Base-by-base conservation (phyloP, 2,113 vertebrate species). In the Motacilla alba region DNA sequence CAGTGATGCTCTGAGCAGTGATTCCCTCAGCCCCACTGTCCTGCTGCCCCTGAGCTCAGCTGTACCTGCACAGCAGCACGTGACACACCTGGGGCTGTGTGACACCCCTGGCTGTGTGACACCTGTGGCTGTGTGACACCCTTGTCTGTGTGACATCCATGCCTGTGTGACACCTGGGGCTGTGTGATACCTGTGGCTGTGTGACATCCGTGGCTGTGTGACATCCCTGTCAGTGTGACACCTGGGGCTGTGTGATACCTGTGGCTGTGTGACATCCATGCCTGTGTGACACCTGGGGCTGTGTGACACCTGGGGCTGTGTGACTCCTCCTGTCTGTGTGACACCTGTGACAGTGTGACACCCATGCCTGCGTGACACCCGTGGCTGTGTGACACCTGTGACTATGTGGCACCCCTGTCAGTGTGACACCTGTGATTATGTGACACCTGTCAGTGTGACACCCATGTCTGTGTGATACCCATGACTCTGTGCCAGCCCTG, bases 261-360 rank as follows among this genome's bases (percentile, higher is more conserved):
- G 0, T 37, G 3, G 0, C 4, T n/a, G 50, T 43, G 37, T 27
- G 10, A 46, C 53, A 46, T 18, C 14, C 18, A 0, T 8, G 5
- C 0, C 14, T 30, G 19, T 37, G 84, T 47, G 27, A 69, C 49
- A 23, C 0, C 1, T 3, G 1, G 4, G 19, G 7, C 30, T 13
- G 10, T 49, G 28, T 64, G n/a, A n/a, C n/a, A n/a, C n/a, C n/a
- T 52, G 20, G 41, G 21, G 2, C 4, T 37, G 26, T 50, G 63
- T 24, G 63, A 33, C 31, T n/a, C 2, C 11, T 4, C 4, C 0
- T 7, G 15, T 0, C 47, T 30, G 20, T 52, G 35, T 31, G 27
- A 39, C 27, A 70, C 7, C 11, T 2, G 2, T 6, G 15, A 2
- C 22, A 19, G 22, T n/a, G 64, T n/a, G 43, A n/a, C 30, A 44